Conservation (phyloP, 1,140 invertebrate species). For the Ladona fulva region DNA sequence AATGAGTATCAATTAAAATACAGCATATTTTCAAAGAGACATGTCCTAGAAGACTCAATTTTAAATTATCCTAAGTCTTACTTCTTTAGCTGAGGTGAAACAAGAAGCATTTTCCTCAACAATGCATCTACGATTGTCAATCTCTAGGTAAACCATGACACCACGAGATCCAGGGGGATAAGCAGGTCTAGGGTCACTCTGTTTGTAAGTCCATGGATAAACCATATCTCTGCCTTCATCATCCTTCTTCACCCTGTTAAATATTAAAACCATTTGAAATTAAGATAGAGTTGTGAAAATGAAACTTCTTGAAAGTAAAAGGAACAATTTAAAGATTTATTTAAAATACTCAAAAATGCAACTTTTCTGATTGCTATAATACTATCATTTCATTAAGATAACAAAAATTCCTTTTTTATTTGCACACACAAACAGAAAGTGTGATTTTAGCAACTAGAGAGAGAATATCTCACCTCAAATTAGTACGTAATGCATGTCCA, state of each 20-base stretch:
- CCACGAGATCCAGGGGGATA: constrained; percentile 41
- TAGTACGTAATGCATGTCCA: constrained; percentile 62
- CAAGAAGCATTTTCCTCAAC: constrained; percentile 56
- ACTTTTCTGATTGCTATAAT: too few relatives aligned
- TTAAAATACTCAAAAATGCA: too few relatives aligned
- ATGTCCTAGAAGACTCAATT: constrained; percentile 9
- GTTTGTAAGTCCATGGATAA: constrained; percentile 64
- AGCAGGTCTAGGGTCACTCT: constrained; percentile 38
- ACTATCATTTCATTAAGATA: too few relatives aligned
- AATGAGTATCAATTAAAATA: neutral
- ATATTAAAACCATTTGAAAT: neutral
- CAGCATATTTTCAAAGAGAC: neutral
- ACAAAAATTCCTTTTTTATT: too few relatives aligned
- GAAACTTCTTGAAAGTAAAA: too few relatives aligned
- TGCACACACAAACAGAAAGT: too few relatives aligned
- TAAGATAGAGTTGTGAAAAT: too few relatives aligned
- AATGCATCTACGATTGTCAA: constrained; percentile 84
- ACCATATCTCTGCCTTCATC: constrained; percentile 77
- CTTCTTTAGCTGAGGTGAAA: constrained; percentile 60
- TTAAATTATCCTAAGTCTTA: constrained; percentile 18
- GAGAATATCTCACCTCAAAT: constrained; percentile 41
- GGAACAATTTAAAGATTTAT: too few relatives aligned
- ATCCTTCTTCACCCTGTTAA: constrained; percentile 59
- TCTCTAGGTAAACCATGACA: constrained; percentile 76
- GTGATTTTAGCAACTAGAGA: neutral